Evolutionary conservation across 2,113 vertebrate genomes (phyloP).

Genomic region (Blennius ocellaris): DNA sequence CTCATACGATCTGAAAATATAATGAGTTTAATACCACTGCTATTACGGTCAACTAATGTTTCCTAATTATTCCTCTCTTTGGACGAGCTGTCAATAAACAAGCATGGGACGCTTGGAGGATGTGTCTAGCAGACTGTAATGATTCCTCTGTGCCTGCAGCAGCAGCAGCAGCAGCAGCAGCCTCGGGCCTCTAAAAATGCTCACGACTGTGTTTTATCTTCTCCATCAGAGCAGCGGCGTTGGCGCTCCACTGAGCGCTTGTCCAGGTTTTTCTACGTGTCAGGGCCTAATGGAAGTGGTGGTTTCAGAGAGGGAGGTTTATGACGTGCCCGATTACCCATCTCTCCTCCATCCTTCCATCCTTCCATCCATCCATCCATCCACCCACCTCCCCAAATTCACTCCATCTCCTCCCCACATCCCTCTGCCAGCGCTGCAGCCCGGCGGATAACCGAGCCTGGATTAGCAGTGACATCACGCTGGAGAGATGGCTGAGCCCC

Average conservation of each 20-base stretch:
- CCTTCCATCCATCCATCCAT: neutral
- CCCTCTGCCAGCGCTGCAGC: constrained; percentile 75
- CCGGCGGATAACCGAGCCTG: constrained; percentile 78
- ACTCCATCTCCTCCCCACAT: constrained; percentile 63
- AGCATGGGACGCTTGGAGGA: constrained; percentile 16
- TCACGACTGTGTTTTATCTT: constrained; percentile 59
- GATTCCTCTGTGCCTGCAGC: constrained; percentile 48
- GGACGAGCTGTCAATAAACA: constrained; percentile 76
- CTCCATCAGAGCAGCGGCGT: constrained; percentile 50
- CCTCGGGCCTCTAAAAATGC: constrained; percentile 40
- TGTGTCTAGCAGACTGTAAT: constrained; percentile 58
- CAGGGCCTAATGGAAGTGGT: constrained; percentile 46
- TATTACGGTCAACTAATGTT: constrained; percentile 78
- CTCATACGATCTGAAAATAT: constrained; percentile 72
- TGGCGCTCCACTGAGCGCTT: constrained; percentile 43
- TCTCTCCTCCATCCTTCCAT: neutral
- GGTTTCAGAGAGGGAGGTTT: constrained; percentile 61
- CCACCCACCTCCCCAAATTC: constrained; percentile 48
- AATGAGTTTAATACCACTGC: constrained; percentile 75
- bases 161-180: constrained; percentile 30
- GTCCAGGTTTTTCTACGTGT: constrained; percentile 15
- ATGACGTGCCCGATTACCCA: constrained; percentile 66
- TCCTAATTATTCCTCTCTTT: constrained; percentile 80
- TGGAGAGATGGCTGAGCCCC: constrained; percentile 77
- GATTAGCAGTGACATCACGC: constrained; percentile 84